Percentiles rank a stretch among this genome's conserved stretches.
Evolutionary conservation across 2,797 vertebrate genomes (phyloP).

Genomic region (Aplochiton taeniatus): DNA sequence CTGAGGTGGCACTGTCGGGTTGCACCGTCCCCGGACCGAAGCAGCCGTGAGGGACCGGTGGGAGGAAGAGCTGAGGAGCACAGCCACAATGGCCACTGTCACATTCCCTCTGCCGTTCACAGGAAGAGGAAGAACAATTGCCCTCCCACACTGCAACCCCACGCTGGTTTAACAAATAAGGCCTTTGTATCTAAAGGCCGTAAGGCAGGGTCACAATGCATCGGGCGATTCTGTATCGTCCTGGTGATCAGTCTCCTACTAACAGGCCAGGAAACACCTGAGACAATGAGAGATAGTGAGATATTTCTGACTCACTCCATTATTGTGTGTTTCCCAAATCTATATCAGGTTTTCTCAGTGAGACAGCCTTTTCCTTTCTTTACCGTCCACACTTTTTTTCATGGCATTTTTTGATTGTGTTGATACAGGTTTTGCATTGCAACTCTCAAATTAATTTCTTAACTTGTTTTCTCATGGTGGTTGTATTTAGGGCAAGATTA

Average conservation of each 20-base stretch:
- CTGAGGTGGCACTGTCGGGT: conserved; percentile 44
- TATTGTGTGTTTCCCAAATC: neutral
- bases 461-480: too few species aligned
- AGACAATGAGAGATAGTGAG: conserved; percentile 23
- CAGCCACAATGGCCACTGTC: conserved; percentile 72
- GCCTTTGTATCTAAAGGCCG: conserved; percentile 50
- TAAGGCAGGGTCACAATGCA: conserved; percentile 36
- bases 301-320: neutral
- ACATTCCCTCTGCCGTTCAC: conserved; percentile 61
- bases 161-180: conserved; percentile 61
- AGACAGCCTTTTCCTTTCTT: conserved; percentile 10
- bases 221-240: conserved; percentile 52
- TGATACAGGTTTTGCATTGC: conserved; percentile 29
- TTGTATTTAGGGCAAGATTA: too few species aligned
- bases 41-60: conserved; percentile 54
- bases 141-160: conserved; percentile 65
- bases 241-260: conserved; percentile 50
- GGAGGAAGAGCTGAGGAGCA: conserved; percentile 65
- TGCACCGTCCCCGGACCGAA: conserved; percentile 36
- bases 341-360: neutral
- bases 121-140: conserved; percentile 70
- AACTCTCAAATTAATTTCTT: conserved; percentile 5
- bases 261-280: conserved; percentile 57
- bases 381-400: conserved; percentile 5
- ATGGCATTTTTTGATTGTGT: neutral